These are phyloP conservation scores for Spodoptera exigua DNA, from an alignment of 2,888 invertebrate genomes.

Conservation along the genomic window DNA sequence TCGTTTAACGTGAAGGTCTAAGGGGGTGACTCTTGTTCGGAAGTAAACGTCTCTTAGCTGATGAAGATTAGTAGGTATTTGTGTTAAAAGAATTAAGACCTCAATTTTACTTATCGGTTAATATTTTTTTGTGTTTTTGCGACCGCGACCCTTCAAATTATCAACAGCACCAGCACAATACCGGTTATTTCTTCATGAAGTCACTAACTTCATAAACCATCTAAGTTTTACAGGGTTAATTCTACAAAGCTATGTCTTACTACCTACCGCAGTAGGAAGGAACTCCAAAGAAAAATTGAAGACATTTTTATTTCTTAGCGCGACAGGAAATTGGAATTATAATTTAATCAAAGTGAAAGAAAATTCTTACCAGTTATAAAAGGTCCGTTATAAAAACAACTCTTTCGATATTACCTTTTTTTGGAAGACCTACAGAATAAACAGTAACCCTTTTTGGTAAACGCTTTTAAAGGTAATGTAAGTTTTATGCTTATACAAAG, in stretches of 20 bases:
- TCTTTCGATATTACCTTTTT: conserved; percentile 38
- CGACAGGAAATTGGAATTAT: conserved; percentile 51
- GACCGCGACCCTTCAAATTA: conserved; percentile 30
- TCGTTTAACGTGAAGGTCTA: too few species aligned
- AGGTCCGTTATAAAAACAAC: conserved; percentile 29
- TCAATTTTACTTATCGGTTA: conserved; percentile 7
- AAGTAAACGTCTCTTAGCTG: too few species aligned
- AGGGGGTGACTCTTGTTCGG: too few species aligned
- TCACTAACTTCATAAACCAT: conserved; percentile 48
- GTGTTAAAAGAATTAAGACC: too few species aligned
- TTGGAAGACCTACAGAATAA: conserved; percentile 23
- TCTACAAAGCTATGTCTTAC: conserved; percentile 26
- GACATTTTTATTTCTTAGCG: conserved; percentile 38
- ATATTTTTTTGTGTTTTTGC: conserved; percentile 21
- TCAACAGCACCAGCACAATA: conserved; percentile 28
- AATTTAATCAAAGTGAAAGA: conserved; percentile 51
- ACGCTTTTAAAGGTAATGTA: conserved; percentile 45
- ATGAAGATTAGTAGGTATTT: too few species aligned
- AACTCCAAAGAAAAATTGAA: conserved; percentile 27
- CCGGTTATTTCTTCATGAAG: conserved; percentile 32
- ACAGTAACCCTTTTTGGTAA: conserved; percentile 31
- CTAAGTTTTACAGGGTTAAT: conserved; percentile 38
- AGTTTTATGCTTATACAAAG: conserved; percentile 39
- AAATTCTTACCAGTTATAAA: conserved; percentile 34
- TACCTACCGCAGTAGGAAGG: conserved; percentile 23